Conservation (phyloP, 2,888 invertebrate species). For the Pantelozetes paolii region DNA sequence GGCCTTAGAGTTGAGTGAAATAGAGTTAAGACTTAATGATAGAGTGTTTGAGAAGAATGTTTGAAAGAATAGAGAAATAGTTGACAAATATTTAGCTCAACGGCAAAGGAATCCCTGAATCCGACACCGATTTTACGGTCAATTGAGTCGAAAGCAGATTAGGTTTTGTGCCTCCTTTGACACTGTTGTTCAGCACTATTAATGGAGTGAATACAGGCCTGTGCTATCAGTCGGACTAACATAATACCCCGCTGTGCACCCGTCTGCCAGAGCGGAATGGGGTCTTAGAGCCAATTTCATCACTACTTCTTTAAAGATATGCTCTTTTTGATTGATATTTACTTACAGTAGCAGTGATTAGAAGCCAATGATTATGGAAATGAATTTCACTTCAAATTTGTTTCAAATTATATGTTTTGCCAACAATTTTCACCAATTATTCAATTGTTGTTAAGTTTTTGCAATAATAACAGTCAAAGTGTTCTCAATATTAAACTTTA, state of each 20-base stretch:
- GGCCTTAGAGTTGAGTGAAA: background rate
- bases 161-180: slow-evolving; percentile 29
- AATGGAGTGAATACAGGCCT: slow-evolving; percentile 14
- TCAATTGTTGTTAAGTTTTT: background rate
- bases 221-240: slow-evolving; percentile 29
- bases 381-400: background rate
- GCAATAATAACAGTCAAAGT: background rate
- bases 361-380: slow-evolving; percentile 33
- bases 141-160: slow-evolving; percentile 27
- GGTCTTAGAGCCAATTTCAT: slow-evolving; percentile 33
- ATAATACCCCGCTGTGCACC: slow-evolving; percentile 29
- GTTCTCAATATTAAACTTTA: slow-evolving; percentile 17
- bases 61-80: slow-evolving; percentile 2
- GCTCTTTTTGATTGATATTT: slow-evolving; percentile 33
- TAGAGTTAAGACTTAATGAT: slow-evolving; percentile 17
- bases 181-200: slow-evolving; percentile 8
- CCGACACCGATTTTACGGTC: slow-evolving; percentile 29
- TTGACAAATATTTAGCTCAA: slow-evolving; percentile 15
- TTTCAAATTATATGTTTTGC: slow-evolving; percentile 22
- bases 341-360: slow-evolving; percentile 32
- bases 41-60: background rate
- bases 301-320: slow-evolving; percentile 28
- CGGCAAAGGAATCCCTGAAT: background rate
- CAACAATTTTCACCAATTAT: slow-evolving; percentile 24
- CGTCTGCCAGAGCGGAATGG: slow-evolving; percentile 31